Base-by-base conservation (phyloP, 2,113 vertebrate species). In the Vulpes ferrilata region DNA sequence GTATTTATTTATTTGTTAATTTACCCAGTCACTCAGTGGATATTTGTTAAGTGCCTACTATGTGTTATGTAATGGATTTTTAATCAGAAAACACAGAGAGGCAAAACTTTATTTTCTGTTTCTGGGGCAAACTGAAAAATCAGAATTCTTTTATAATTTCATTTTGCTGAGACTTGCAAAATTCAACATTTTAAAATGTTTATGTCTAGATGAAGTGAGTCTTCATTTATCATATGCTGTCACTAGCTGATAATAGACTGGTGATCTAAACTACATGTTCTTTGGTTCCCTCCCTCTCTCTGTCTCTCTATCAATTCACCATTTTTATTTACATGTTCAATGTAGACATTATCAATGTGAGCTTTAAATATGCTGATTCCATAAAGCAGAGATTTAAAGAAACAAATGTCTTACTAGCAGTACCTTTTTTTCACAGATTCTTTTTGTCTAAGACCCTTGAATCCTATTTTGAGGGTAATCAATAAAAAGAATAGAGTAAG, bases 61-160 rank as follows among this genome's bases (percentile, higher is more conserved):
- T 38, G 11, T 57, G 10, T n/a, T 55, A 2, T 62, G 2, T n/a
- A 86, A 93, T 7, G 20, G 55, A 35, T 62, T 91, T 94, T 90
- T 30, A 60, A 57, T 79, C 69, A 78, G 62, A 82, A 89, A 73
- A 67, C 30, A 89, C 5, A 7, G 67, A 89, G 11, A 73, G 71
- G 38, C 23, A 87, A 11, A 43, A 59, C 30, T 76, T 62, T 74
- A 57, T 76, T 97, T 96, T 60, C 27, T 88, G 96, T 83, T 55
- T 83, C 5, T 35, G 16, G 2, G 3, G 51, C 10, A 90, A 94
- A 87, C 1, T 43, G 5, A 79, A 90, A 86, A 43, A 30, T 20
- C 51, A 8, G 23, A 35, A 15, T 51, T 93, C 23, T 93, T 96
- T 74, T 62, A 30, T 67, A 74, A 55, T 19, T 81, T 92, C 30